Base-by-base conservation (phyloP, 2,797 vertebrate genomes). In the Acanthurus lineatus region DNA sequence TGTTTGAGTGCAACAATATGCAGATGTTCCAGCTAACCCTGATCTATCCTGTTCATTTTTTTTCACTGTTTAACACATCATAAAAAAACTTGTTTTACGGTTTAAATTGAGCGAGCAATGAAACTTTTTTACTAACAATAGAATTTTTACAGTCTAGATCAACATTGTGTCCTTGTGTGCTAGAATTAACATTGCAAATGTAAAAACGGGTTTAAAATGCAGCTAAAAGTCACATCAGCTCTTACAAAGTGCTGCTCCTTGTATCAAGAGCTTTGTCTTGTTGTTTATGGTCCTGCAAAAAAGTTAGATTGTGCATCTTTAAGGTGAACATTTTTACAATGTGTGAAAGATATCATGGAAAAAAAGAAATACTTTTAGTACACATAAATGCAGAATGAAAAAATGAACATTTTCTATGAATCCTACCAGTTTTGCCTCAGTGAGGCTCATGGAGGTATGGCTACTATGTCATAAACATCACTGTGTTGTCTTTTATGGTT, bases 1-100 rank as follows among this genome's bases (percentile, higher is more conserved):
- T 61, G 61, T 74, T 75, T 10, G 63, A 81, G 48, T 52, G 76
- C 65, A 84, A 83, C 25, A 84, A 44, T 62, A 71, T 81, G 52
- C 70, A 70, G 56, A 57, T 83, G 61, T 85, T 73, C 25, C 49
- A 65, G 32, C 65, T 76, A 71, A 69, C 49, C 44, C 70, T 53
- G 20, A 76, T 44, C 69, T 60, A 25, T 56, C 56, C 25, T 20
- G 44, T 59, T 73, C 7, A 28, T 51, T 48, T 83, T 38, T 38
- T 28, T n/a, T 62, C 19, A 22, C 53, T 56, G 8, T 10, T 14
- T 54, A 22, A 17, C 3, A 75, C 4, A 12, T 17, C 20, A 62
- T 40, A 58, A 47, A 32, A 25, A 9, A 49, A 19, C 44, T 40
- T 3, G 52, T 62, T 76, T 51, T 32, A 56, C 9, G 52, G 8